Evolutionary conservation across 53 echinoderm and acorn worm species (phyloP).

Genomic region (Antedon mediterranea): DNA sequence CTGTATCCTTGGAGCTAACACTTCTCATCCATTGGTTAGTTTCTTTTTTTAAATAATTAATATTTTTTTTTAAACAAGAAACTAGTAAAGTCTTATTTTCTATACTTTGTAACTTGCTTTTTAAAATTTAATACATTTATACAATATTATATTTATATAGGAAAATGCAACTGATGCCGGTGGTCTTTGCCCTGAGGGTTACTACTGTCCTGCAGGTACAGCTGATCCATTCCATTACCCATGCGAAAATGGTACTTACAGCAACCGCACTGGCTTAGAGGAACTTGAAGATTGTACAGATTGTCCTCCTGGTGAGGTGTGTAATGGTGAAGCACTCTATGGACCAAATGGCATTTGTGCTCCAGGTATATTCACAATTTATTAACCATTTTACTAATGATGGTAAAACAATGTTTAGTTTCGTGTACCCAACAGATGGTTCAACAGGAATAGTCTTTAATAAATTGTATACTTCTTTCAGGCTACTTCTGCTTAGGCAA

Average conservation of each 20-base stretch:
- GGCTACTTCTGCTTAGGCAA: conserved; percentile 66
- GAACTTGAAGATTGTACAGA: conserved; percentile 53
- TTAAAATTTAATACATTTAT: too few species aligned
- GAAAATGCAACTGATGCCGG: conserved; percentile 44
- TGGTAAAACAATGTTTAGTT: background rate
- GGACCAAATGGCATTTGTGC: conserved; percentile 70
- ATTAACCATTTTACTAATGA: too few species aligned
- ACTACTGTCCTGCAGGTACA: conserved; percentile 52
- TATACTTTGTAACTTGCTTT: too few species aligned
- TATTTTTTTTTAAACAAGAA: too few species aligned
- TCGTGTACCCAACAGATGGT: too few species aligned
- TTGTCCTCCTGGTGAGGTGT: conserved; percentile 70
- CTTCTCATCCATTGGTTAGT: conserved; percentile 48
- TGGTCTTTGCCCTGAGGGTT: conserved; percentile 58
- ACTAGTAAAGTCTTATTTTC: too few species aligned
- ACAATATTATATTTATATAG: conserved; percentile 3
- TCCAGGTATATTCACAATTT: conserved; percentile 42
- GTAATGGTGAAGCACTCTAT: conserved; percentile 48
- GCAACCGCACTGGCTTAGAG: conserved; percentile 50
- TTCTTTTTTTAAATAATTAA: too few species aligned
- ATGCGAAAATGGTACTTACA: conserved; percentile 85
- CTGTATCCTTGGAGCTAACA: conserved; percentile 65
- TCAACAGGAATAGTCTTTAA: background rate
- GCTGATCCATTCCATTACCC: conserved; percentile 47
- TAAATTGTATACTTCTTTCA: background rate